A percentile compares a stretch with the other conserved stretches of the same genome.
Evolutionary conservation across 2,888 invertebrate species (phyloP).

Genomic region (Pseudanteris insignis): DNA sequence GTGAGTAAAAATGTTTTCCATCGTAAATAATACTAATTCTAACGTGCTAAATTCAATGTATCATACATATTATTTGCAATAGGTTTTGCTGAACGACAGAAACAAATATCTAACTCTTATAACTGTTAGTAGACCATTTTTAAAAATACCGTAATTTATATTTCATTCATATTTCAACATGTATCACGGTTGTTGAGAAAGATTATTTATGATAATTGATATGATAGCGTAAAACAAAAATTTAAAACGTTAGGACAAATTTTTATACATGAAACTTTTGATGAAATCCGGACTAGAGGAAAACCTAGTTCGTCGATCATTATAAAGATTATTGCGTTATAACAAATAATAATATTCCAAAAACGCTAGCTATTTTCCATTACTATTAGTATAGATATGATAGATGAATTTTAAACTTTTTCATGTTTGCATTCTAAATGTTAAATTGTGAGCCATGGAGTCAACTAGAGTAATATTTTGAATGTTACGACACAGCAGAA

Average conservation of each 20-base stretch:
- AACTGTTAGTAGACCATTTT: slow-evolving; percentile 23
- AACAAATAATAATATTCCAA: slow-evolving; percentile 3
- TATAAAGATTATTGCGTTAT: slow-evolving; percentile 11
- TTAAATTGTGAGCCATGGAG: too few relatives aligned
- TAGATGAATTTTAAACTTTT: too few relatives aligned
- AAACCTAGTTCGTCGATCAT: not conserved
- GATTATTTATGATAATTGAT: slow-evolving; percentile 3
- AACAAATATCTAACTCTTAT: not conserved
- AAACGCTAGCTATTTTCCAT: slow-evolving; percentile 3
- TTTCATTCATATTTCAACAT: too few relatives aligned
- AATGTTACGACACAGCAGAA: too few relatives aligned
- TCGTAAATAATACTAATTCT: not conserved
- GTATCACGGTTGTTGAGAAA: slow-evolving; percentile 15
- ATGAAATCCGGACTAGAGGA: too few relatives aligned
- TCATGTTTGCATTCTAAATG: too few relatives aligned
- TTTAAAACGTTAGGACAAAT: slow-evolving; percentile 17
- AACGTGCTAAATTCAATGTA: slow-evolving; percentile 7
- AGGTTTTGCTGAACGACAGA: slow-evolving; percentile 7
- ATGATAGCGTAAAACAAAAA: not conserved
- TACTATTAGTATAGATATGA: too few relatives aligned
- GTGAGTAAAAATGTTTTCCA: slow-evolving; percentile 1
- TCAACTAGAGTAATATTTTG: too few relatives aligned
- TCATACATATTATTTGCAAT: slow-evolving; percentile 19
- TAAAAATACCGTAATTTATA: slow-evolving; percentile 15
- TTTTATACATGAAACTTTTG: not conserved